Conservation (phyloP, 92 coral and sea anemone genomes). For the Palythoa grandis region DNA sequence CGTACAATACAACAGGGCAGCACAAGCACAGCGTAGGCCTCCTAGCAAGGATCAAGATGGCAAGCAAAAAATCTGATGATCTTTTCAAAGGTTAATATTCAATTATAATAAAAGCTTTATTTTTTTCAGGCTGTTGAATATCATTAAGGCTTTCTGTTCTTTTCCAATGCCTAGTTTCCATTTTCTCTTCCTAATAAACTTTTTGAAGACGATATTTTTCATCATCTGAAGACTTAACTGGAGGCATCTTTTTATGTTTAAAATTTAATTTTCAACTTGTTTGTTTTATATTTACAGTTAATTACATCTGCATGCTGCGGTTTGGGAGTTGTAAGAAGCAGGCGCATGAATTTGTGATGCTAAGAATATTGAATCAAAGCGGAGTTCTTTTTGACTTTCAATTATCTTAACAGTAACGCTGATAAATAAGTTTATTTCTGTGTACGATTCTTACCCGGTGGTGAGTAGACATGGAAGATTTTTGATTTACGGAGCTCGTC, state of each 20-base stretch:
- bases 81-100: conserved; percentile 70
- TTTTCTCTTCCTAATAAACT: not conserved
- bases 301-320: no score
- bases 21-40: conserved; percentile 47
- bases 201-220: not conserved
- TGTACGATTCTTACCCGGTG: not conserved
- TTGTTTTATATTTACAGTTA: no score
- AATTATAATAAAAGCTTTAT: conserved; percentile 12
- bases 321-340: no score
- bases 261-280: no score
- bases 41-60: conserved; percentile 58
- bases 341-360: no score
- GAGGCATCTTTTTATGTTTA: not conserved
- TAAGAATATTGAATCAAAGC: not conserved
- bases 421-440: no score
- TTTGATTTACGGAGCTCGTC: not conserved
- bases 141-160: not conserved
- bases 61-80: conserved; percentile 89
- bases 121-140: not conserved
- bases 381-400: not conserved
- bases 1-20: conserved; percentile 55
- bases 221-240: not conserved
- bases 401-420: not conserved
- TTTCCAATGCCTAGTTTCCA: not conserved
- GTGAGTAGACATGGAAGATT: not conserved